Conservation (phyloP, 2,888 invertebrate genomes). For the Cantharis rufa region DNA sequence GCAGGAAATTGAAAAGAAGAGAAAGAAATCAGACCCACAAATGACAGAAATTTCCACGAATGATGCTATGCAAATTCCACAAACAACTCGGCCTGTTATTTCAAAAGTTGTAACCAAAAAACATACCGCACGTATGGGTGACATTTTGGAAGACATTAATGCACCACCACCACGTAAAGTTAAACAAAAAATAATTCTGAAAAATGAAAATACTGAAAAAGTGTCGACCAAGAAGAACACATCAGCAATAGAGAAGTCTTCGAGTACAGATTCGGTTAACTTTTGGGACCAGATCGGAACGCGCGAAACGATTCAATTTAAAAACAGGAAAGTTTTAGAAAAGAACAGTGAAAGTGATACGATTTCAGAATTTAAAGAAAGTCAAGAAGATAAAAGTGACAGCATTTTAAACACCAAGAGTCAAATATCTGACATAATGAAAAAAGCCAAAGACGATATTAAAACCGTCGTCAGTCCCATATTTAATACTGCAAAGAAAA, state of each 20-base stretch:
- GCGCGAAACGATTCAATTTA: constrained; percentile 67
- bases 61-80: constrained; percentile 6
- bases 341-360: background rate
- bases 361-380: background rate
- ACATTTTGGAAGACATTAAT: constrained; percentile 34
- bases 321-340: constrained; percentile 51
- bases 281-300: constrained; percentile 71
- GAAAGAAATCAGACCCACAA: background rate
- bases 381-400: background rate
- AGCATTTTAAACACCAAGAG: background rate
- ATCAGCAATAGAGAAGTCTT: constrained; percentile 12
- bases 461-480: background rate
- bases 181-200: background rate
- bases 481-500: background rate
- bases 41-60: background rate
- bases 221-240: background rate
- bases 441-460: background rate
- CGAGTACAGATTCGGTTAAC: constrained; percentile 52
- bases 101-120: constrained; percentile 43
- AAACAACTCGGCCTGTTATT: constrained; percentile 37
- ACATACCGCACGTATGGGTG: constrained; percentile 32
- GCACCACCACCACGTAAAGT: background rate
- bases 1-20: background rate
- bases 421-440: background rate
- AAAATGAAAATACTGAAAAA: background rate